Base-by-base conservation (phyloP, 2,113 vertebrate genomes). In the Camelus bactrianus region DNA sequence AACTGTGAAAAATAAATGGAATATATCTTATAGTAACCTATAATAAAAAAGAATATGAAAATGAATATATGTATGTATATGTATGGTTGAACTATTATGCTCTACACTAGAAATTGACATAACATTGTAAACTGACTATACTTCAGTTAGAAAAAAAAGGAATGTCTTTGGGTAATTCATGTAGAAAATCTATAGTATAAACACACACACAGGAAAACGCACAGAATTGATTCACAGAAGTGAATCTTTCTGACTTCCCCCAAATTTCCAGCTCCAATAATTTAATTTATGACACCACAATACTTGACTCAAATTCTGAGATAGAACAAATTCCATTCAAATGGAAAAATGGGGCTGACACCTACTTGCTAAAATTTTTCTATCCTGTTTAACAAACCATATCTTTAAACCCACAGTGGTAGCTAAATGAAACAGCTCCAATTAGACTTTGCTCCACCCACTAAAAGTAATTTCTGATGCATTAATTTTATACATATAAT, bases 311-410 rank as follows among this genome's bases (percentile, higher is more conserved):
- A 72, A 73, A 58, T 67, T 70, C 13, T 77, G 14, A 75, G 17
- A 80, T 91, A 62, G 88, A 82, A 93, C 4, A 83, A 75, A 80
- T 30, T 56, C 10, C 42, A 88, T 69, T 93, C 7, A 75, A 88
- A 72, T 7, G 1, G 11, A 69, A 89, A 89, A 80, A 85, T 67
- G 62, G 28, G 26, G 62, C 72, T 80, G 62, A 89, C n/a, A 67
- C 28, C 30, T 85, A 67, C 17, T 67, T 46, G 3, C 32, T 85
- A 67, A 83, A 76, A 35, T 65, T 83, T 48, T 80, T 84, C 32
- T 92, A 38, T 72, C 92, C 48, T 8, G 48, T 5, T 50, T 60
- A 60, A 67, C 1, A 88, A 79, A 46, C 4, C 3, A 17, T n/a
- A 85, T 42, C 72, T 84, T 94, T 76, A 76, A 67, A 81, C 14